Evolutionary conservation across 2,113 vertebrate species (phyloP).

Genomic region (Cynopterus brachyotis): DNA sequence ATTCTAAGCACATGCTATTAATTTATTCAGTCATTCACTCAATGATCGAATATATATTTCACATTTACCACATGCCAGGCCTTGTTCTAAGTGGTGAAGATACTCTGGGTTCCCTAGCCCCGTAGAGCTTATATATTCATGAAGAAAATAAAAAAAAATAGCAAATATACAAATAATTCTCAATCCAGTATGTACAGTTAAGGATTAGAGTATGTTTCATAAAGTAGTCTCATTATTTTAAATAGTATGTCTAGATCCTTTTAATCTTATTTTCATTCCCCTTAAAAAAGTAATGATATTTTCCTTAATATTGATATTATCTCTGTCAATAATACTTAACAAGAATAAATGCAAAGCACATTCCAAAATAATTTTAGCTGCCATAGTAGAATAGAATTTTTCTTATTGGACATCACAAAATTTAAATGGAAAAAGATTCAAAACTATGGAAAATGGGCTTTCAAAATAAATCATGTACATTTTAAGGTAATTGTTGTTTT

Average conservation of each 20-base stretch:
- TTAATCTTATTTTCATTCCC: conserved; percentile 26
- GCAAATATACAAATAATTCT: background rate
- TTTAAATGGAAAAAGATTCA: background rate
- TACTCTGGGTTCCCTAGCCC: background rate
- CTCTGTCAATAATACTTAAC: background rate
- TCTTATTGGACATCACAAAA: background rate
- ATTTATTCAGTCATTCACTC: conserved; percentile 51
- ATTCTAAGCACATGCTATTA: conserved; percentile 48
- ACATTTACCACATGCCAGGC: background rate
- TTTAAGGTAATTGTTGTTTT: background rate
- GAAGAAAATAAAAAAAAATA: conserved; percentile 34
- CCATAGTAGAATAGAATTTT: background rate
- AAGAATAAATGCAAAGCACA: background rate
- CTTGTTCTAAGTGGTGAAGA: conserved; percentile 37
- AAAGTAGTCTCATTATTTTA: conserved; percentile 35
- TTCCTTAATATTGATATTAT: background rate
- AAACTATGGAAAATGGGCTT: background rate
- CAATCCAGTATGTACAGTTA: background rate
- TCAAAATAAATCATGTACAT: background rate
- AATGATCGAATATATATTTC: conserved; percentile 57
- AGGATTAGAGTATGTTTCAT: background rate
- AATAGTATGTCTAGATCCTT: background rate
- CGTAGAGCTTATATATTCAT: background rate
- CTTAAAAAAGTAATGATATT: background rate
- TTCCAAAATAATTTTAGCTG: background rate